Conservation (phyloP, 2,113 vertebrate species). For the Nyctereutes procyonoides region DNA sequence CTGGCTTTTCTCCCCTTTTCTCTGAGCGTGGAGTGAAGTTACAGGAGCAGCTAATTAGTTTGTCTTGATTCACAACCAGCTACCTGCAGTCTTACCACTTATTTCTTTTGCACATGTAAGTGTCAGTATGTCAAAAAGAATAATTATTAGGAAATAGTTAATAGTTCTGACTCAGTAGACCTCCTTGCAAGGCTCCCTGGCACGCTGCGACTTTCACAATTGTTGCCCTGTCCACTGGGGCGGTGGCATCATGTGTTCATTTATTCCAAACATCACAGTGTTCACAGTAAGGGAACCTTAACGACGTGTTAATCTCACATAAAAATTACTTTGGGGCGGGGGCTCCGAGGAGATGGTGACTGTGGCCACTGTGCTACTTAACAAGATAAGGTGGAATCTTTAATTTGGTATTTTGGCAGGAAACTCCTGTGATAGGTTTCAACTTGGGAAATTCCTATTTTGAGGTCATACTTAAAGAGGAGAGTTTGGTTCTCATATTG, state of each 20-base stretch:
- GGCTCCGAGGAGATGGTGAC: background rate
- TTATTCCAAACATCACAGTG: background rate
- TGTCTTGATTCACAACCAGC: background rate
- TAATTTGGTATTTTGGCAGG: background rate
- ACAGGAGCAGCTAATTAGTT: no score
- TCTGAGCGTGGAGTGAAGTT: background rate
- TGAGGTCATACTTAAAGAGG: background rate
- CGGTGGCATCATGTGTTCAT: background rate
- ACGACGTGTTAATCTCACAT: background rate
- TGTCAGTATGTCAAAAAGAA: background rate
- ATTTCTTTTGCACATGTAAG: background rate
- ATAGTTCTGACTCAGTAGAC: background rate
- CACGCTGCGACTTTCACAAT: background rate
- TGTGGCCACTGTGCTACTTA: background rate
- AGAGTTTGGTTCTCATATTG: background rate
- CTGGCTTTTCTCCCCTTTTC: background rate
- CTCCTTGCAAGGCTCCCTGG: background rate
- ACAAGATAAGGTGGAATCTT: background rate
- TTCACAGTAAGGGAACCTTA: background rate
- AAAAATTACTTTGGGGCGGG: background rate
- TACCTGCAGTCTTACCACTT: background rate
- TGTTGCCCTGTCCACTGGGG: background rate
- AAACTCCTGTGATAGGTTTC: background rate
- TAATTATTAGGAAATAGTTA: background rate
- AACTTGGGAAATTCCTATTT: background rate